A percentile compares a stretch with the other conserved stretches of the same genome.
Evolutionary conservation across 2,797 vertebrate species (phyloP).

Genomic region (Crypturellus tataupa): DNA sequence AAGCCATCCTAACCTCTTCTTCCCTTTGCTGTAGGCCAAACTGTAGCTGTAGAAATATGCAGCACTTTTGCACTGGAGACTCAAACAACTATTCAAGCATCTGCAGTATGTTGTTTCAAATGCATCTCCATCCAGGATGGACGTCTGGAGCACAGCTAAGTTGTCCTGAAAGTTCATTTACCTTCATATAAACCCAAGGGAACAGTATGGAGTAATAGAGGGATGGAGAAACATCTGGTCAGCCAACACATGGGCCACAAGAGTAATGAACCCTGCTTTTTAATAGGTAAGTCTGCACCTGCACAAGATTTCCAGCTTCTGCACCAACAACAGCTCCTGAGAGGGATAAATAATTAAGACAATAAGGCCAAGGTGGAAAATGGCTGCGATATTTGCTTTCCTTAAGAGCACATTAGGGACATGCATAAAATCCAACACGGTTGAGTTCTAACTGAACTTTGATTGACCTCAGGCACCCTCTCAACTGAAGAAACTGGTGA

Average conservation of each 20-base stretch:
- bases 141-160: background rate
- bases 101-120: background rate
- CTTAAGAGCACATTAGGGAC: slow-evolving; percentile 43
- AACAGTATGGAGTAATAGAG: background rate
- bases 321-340: slow-evolving; percentile 54
- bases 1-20: background rate
- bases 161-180: slow-evolving; percentile 34
- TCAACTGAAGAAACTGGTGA: slow-evolving; percentile 28
- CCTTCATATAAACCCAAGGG: slow-evolving; percentile 25
- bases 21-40: background rate
- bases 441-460: slow-evolving; percentile 50
- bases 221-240: slow-evolving; percentile 48
- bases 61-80: background rate
- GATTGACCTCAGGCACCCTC: slow-evolving; percentile 37
- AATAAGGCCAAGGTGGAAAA: slow-evolving; percentile 55
- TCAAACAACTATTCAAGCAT: background rate
- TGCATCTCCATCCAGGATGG: background rate
- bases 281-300: slow-evolving; percentile 63
- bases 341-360: slow-evolving; percentile 69
- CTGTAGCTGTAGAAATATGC: background rate
- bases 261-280: slow-evolving; percentile 43
- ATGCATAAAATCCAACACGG: background rate
- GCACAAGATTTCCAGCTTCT: slow-evolving; percentile 63
- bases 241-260: background rate
- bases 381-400: slow-evolving; percentile 34